Evolutionary conservation across 1,140 invertebrate species (phyloP).

Genomic region (Leptinotarsa lineolata): DNA sequence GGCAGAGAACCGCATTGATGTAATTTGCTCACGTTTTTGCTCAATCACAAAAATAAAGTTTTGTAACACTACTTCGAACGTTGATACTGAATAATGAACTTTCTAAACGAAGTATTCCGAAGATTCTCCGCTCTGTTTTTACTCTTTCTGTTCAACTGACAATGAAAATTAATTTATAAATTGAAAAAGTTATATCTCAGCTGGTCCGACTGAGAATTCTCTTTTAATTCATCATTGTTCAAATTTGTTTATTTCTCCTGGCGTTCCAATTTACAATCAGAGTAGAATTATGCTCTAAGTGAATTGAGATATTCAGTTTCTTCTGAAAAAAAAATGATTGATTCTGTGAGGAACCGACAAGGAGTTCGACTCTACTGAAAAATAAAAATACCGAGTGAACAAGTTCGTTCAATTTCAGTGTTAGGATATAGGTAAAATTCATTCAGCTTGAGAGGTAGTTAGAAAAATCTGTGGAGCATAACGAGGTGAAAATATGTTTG

Average conservation of each 20-base stretch:
- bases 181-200: conserved; percentile 32
- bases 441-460: too few species aligned
- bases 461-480: too few species aligned
- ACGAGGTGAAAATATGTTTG: too few species aligned
- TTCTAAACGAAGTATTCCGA: conserved; percentile 26
- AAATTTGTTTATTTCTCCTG: conserved; percentile 26
- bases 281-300: neutral
- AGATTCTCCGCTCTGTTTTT: conserved; percentile 16
- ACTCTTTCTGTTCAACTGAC: conserved; percentile 27
- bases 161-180: conserved; percentile 36
- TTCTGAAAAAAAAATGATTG: neutral
- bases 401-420: too few species aligned
- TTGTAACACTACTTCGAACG: neutral
- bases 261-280: conserved; percentile 26
- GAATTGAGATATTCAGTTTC: neutral
- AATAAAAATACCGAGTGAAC: too few species aligned
- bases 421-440: too few species aligned
- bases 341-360: too few species aligned
- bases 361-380: too few species aligned
- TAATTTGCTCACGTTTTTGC: neutral
- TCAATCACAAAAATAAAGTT: conserved; percentile 7
- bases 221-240: conserved; percentile 30
- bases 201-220: neutral
- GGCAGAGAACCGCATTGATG: too few species aligned
- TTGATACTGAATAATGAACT: conserved; percentile 33